Evolutionary conservation across 2,888 invertebrate species (phyloP).

Genomic region (Trissonchulus latispiculum): DNA sequence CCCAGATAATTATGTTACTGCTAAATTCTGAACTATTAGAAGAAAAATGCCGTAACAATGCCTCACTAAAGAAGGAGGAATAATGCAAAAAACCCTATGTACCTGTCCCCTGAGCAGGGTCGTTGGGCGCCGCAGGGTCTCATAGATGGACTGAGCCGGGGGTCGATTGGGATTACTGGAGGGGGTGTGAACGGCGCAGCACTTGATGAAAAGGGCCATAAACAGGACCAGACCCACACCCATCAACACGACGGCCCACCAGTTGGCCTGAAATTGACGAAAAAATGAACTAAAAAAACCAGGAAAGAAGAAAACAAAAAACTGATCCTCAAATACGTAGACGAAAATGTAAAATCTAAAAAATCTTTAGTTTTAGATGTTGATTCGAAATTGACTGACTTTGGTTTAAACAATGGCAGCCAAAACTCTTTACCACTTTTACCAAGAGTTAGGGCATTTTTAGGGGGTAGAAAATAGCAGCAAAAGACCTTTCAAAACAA

Average conservation of each 20-base stretch:
- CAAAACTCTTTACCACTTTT: too few species aligned
- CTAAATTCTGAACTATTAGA: too few species aligned
- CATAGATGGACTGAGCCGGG: slow-evolving; percentile 81
- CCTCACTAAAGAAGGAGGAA: too few species aligned
- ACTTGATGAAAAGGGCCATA: slow-evolving; percentile 97
- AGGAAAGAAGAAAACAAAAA: background rate
- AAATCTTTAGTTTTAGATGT: too few species aligned
- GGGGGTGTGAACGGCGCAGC: slow-evolving; percentile 98
- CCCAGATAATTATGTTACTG: too few species aligned
- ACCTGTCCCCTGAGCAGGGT: slow-evolving; percentile 8
- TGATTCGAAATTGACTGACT: too few species aligned
- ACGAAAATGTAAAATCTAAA: too few species aligned
- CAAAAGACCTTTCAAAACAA: too few species aligned
- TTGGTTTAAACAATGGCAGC: too few species aligned
- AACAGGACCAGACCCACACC: slow-evolving; percentile 81
- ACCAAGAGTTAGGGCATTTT: too few species aligned
- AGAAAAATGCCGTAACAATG: too few species aligned
- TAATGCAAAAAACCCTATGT: background rate
- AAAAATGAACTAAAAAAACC: slow-evolving; percentile 10
- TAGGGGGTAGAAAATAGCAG: too few species aligned
- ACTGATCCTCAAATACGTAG: background rate
- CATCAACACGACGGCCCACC: slow-evolving; percentile 88
- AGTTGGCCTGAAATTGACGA: slow-evolving; percentile 58
- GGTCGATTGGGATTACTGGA: slow-evolving; percentile 95
- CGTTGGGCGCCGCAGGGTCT: slow-evolving; percentile 54